Base-by-base conservation (phyloP, 2,113 vertebrate genomes). In the Willisornis vidua region DNA sequence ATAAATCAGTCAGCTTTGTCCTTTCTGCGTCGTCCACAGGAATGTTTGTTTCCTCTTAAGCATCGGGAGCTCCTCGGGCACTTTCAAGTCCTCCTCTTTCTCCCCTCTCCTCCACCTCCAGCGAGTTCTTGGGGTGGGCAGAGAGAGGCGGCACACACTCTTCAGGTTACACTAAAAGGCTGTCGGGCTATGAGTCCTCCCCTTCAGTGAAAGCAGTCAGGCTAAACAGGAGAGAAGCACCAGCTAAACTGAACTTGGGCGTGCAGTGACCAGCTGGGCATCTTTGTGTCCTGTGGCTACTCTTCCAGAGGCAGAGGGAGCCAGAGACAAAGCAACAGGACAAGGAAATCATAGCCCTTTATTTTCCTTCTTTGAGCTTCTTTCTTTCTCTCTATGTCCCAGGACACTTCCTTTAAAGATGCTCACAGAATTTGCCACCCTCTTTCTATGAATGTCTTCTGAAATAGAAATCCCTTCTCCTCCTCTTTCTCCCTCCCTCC, bases 201-300 rank as follows among this genome's bases (percentile, higher is more conserved):
- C 79, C 85, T 91, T 83, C 84, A 66, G 85, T 91, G 89, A 85
- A 68, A 87, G 87, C 89, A 68, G 89, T 68, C 66, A 52, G 84
- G 89, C 89, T 96, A 96, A 70, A 94, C 18, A 65, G 88, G 67
- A 94, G 76, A 94, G 86, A 90, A 79, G 83, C 95, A 59, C 94
- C 97, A 97, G 97, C 97, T 96, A 93, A 93, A 85, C 89, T 94
- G 96, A 98, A 98, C 97, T 97, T 97, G 89, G 90, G 85, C 54
- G 65, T 85, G 83, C 95, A 94, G 85, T 71, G 85, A 94, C 89
- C 91, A 78, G 91, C 95, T 94, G 94, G 95, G 95, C 96, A 96
- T 95, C 94, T 93, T 94, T 75, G 89, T 79, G 88, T 96, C 92
- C 95, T 89, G 89, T 93, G 96, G 94, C 91, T 96, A 85, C 74